Evolutionary conservation across 37 sponge, comb jelly and placozoan species (phyloP).

Genomic region (Eunapius fragilis): DNA sequence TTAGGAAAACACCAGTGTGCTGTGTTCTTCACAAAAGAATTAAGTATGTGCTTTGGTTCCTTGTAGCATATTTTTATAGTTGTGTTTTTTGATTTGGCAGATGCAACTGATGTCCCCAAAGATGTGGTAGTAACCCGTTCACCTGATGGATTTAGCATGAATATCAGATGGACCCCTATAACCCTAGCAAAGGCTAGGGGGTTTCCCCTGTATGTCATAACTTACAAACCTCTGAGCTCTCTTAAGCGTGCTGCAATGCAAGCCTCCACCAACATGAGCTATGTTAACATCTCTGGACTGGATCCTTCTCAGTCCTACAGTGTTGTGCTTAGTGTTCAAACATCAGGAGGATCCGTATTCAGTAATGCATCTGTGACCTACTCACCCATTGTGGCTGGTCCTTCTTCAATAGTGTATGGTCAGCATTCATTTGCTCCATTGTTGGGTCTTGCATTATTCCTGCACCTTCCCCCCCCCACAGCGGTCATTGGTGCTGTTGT

Average conservation of each 20-base stretch:
- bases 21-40: background rate
- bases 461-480: background rate
- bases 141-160: conserved; percentile 13
- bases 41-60: background rate
- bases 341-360: background rate
- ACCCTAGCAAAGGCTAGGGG: conserved; percentile 37
- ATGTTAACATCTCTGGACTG: background rate
- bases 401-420: background rate
- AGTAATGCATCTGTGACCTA: background rate
- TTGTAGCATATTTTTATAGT: background rate
- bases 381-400: background rate
- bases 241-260: background rate
- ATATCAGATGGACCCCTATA: conserved; percentile 20
- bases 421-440: background rate
- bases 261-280: background rate
- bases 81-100: background rate
- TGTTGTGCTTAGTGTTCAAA: conserved; percentile 1
- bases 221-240: background rate
- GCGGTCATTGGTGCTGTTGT: background rate
- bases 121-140: conserved; percentile 9
- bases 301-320: conserved; percentile 17
- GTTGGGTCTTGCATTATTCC: background rate
- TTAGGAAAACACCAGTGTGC: background rate
- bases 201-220: conserved; percentile 11
- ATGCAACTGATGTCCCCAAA: background rate